Evolutionary conservation across 2,797 vertebrate species (phyloP).

Genomic region (Synaphobranchus kaupii): DNA sequence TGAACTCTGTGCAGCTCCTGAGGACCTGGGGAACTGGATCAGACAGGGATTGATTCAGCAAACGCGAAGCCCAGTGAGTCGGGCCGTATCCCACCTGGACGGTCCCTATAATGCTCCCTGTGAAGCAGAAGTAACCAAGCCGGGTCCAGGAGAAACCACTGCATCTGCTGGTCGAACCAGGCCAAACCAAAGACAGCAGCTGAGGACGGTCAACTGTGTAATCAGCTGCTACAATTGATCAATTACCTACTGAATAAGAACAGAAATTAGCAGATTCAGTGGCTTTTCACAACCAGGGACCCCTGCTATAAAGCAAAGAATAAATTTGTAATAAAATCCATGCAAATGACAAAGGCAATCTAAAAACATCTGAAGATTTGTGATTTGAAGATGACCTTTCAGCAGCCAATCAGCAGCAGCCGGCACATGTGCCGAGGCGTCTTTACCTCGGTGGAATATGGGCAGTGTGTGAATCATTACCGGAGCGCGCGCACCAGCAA

Average conservation of each 20-base stretch:
- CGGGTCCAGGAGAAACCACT: neutral
- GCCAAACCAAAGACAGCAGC: neutral
- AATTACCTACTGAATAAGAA: neutral
- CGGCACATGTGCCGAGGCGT: neutral
- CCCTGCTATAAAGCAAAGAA: too few relatives aligned
- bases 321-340: neutral
- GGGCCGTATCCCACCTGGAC: neutral
- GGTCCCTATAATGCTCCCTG: neutral
- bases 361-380: neutral
- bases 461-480: neutral
- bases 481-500: neutral
- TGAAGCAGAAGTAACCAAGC: neutral
- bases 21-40: constrained; percentile 93
- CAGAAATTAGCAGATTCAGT: neutral
- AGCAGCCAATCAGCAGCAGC: neutral
- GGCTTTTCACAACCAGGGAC: neutral
- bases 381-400: neutral
- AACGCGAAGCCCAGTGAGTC: neutral
- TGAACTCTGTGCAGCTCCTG: constrained; percentile 93
- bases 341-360: neutral
- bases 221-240: neutral
- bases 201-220: neutral
- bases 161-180: neutral
- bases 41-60: neutral
- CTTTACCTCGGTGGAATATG: neutral